Conservation (phyloP, 2,888 invertebrate genomes). For the Eristalis pertinax region DNA sequence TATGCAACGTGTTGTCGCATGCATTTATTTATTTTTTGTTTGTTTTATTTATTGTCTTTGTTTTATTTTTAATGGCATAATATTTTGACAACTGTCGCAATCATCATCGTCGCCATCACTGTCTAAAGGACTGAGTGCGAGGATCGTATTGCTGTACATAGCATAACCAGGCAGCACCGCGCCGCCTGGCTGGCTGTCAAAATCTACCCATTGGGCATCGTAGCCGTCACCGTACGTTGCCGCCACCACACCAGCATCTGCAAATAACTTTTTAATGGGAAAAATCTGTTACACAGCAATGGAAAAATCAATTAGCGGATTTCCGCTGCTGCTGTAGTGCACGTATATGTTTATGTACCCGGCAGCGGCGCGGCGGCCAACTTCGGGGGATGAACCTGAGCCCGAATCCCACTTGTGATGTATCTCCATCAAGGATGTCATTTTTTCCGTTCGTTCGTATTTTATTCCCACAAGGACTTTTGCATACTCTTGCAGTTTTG, state of each 20-base stretch:
- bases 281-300: slow-evolving; percentile 30
- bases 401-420: background rate
- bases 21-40: background rate
- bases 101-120: slow-evolving; percentile 24
- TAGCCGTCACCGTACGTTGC: background rate
- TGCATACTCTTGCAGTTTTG: background rate
- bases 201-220: background rate
- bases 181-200: background rate
- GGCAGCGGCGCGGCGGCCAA: background rate
- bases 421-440: background rate
- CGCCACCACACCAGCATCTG: slow-evolving; percentile 8
- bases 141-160: background rate
- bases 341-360: background rate
- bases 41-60: slow-evolving; percentile 16
- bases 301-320: slow-evolving; percentile 36
- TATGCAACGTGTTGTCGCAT: slow-evolving; percentile 40
- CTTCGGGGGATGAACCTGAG: background rate
- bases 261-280: slow-evolving; percentile 38
- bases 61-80: slow-evolving; percentile 43
- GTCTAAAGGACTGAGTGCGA: background rate
- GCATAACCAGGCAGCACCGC: background rate
- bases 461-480: background rate
- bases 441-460: background rate
- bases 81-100: slow-evolving; percentile 41
- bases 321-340: background rate